A percentile compares a stretch with the other conserved stretches of the same genome.
phyloP scores from a whole-genome alignment of 2,888 invertebrate genomes.

The Lysandra coridon region DNA sequence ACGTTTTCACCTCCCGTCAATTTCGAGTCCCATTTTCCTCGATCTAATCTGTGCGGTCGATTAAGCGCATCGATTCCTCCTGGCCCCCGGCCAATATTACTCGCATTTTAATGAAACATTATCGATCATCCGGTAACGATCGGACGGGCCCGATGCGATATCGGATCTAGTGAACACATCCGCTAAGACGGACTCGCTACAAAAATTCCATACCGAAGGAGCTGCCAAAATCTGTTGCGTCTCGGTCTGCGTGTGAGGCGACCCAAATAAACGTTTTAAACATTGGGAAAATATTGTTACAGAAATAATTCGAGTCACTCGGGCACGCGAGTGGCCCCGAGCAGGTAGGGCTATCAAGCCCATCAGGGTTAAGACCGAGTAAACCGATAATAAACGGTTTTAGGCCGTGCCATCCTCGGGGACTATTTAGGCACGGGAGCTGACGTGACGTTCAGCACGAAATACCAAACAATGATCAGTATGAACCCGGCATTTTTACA shows the following conservation, averaged over 20 bases:
- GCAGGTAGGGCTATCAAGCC: not conserved
- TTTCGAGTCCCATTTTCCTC: not conserved
- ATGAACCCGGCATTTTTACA: not conserved
- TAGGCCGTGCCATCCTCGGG: not conserved
- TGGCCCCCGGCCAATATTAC: constrained; percentile 63
- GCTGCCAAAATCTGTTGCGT: constrained; percentile 72
- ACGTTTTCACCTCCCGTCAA: not conserved
- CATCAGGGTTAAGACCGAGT: not conserved
- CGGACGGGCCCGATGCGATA: constrained; percentile 24
- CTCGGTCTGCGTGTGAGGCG: constrained; percentile 51
- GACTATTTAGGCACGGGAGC: not conserved
- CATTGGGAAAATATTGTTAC: constrained; percentile 30
- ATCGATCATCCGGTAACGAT: constrained; percentile 34
- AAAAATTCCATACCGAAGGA: constrained; percentile 31
- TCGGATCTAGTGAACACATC: constrained; percentile 4
- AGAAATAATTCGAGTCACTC: constrained; percentile 20
- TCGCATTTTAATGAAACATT: constrained; percentile 54
- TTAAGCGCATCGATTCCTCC: constrained; percentile 46
- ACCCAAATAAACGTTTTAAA: constrained; percentile 36
- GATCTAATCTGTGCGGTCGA: constrained; percentile 12
- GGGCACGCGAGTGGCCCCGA: not conserved
- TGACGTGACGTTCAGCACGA: not conserved
- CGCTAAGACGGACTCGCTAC: constrained; percentile 3
- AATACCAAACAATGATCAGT: not conserved
- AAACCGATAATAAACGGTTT: not conserved